A percentile compares a stretch with the other conserved stretches of the same genome.
These are phyloP conservation scores for Petrophora chlorosata DNA, from an alignment of 2,888 invertebrate species.

Conservation along the genomic window DNA sequence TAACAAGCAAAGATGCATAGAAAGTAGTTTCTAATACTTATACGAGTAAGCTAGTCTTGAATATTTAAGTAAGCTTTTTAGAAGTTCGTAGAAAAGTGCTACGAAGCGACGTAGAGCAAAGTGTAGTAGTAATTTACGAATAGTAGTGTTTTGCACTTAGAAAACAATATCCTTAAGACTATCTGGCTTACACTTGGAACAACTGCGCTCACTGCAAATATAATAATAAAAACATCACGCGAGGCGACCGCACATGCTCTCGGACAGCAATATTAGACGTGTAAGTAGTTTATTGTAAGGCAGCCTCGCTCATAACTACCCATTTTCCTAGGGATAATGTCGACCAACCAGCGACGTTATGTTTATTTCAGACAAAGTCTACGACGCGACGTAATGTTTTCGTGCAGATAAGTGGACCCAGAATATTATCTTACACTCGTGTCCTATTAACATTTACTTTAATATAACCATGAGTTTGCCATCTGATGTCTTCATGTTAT, in stretches of 20 bases:
- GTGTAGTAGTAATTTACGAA: neutral
- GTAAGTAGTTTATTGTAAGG: slow-evolving; percentile 75
- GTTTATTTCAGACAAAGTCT: slow-evolving; percentile 69
- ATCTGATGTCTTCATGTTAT: slow-evolving; percentile 8
- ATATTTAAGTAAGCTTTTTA: slow-evolving; percentile 14
- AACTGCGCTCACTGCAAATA: slow-evolving; percentile 4
- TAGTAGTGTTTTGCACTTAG: slow-evolving; percentile 9
- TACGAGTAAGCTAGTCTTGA: slow-evolving; percentile 6
- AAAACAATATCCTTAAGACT: slow-evolving; percentile 2
- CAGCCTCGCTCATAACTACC: slow-evolving; percentile 76
- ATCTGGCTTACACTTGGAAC: neutral
- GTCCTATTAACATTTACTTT: slow-evolving; percentile 35
- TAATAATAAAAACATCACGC: slow-evolving; percentile 47
- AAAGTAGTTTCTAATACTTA: slow-evolving; percentile 3
- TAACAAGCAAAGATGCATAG: neutral
- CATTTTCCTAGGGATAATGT: slow-evolving; percentile 75
- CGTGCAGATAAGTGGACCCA: slow-evolving; percentile 49
- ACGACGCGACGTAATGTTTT: slow-evolving; percentile 54
- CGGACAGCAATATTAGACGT: slow-evolving; percentile 67
- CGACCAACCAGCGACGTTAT: slow-evolving; percentile 69
- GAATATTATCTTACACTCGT: slow-evolving; percentile 43
- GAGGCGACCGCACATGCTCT: slow-evolving; percentile 40
- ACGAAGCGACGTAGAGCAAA: neutral
- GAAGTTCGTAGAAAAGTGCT: slow-evolving; percentile 9
- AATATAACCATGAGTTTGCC: slow-evolving; percentile 9